phyloP scores from a whole-genome alignment of 2,797 vertebrate genomes.

The Artibeus lituratus region DNA sequence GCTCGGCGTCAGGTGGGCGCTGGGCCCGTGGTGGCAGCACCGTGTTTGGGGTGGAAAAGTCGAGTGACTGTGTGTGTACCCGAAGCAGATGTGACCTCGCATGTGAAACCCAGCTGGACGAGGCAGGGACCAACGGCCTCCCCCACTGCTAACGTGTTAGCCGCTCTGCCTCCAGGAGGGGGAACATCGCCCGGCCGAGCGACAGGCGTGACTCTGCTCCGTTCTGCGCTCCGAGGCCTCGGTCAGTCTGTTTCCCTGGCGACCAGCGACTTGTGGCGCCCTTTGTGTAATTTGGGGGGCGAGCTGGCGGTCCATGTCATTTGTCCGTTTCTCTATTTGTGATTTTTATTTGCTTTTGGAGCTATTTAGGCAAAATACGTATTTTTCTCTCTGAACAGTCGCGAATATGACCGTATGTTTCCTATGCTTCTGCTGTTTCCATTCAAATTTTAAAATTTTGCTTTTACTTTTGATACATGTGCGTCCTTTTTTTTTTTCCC shows the following conservation, averaged over 20 bases:
- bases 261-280: too few species aligned
- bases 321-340: neutral
- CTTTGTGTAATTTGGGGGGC: neutral
- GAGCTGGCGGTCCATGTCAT: neutral
- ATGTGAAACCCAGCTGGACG: accelerated
- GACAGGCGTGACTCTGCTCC: too few species aligned
- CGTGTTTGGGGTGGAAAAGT: too few species aligned
- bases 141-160: neutral
- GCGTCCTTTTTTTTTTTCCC: neutral
- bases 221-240: neutral
- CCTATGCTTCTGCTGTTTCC: neutral
- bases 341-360: neutral
- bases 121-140: neutral
- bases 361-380: neutral
- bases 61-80: neutral
- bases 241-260: neutral
- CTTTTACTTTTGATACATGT: neutral
- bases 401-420: neutral
- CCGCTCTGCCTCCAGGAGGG: neutral
- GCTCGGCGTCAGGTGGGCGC: too few species aligned
- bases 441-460: neutral
- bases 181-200: too few species aligned
- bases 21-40: too few species aligned
- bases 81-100: accelerated
- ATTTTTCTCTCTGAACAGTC: neutral